These are phyloP conservation scores for Corvus cornix DNA, from an alignment of 2,113 vertebrate genomes.

Conservation along the genomic window DNA sequence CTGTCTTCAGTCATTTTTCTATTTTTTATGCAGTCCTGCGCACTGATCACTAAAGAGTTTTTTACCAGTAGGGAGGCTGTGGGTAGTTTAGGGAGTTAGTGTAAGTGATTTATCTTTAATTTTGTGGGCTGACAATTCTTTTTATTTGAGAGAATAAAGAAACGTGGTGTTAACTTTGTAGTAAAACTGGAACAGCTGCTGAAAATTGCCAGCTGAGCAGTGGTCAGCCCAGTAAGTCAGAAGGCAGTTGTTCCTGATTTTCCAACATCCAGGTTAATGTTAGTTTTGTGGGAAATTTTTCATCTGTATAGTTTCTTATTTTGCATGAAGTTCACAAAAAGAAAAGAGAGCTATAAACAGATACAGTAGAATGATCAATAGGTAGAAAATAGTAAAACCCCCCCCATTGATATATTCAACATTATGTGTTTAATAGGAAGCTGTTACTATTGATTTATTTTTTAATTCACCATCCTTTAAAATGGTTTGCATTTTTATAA, in stretches of 20 bases:
- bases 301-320: background rate
- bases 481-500: background rate
- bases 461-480: background rate
- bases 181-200: background rate
- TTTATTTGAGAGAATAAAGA: conserved; percentile 2
- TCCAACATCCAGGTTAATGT: background rate
- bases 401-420: background rate
- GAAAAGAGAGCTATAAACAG: background rate
- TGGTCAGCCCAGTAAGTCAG: background rate
- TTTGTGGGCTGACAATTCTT: background rate
- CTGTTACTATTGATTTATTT: background rate
- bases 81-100: background rate
- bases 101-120: background rate
- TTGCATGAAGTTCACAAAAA: background rate
- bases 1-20: background rate
- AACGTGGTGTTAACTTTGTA: background rate
- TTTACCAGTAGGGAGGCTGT: background rate
- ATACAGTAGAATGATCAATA: background rate
- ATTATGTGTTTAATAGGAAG: background rate
- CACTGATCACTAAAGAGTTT: background rate
- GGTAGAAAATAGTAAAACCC: background rate
- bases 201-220: background rate
- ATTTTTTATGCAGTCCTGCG: background rate
- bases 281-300: background rate
- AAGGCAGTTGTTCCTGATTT: background rate